Percentiles rank a stretch among this genome's conserved stretches.
phyloP scores from a whole-genome alignment of 2,113 vertebrate genomes.

The Syrrhaptes paradoxus region DNA sequence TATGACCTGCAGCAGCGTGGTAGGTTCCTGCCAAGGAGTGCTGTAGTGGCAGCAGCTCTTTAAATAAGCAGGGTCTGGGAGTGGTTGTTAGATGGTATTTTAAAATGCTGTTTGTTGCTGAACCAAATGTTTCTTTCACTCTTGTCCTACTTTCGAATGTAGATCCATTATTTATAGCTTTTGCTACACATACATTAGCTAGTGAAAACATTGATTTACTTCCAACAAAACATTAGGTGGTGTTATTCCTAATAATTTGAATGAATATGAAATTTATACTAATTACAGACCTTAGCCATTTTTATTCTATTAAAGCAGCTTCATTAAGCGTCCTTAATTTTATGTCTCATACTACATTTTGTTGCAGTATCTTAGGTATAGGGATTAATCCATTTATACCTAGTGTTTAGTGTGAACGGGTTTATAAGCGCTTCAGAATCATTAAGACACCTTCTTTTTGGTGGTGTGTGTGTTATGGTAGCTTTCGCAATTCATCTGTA shows the following conservation, averaged over 20 bases:
- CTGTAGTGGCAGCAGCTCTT: constrained; percentile 50
- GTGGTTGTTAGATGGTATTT: constrained; percentile 28
- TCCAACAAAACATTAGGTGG: constrained; percentile 31
- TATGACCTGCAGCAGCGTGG: constrained; percentile 86
- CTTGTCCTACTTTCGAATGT: constrained; percentile 33
- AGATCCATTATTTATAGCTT: constrained; percentile 67
- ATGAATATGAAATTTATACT: constrained; percentile 25
- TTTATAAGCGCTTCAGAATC: constrained; percentile 17
- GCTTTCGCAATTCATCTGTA: constrained; percentile 21
- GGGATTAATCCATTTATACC: not conserved
- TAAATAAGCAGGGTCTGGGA: constrained; percentile 31
- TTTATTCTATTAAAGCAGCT: constrained; percentile 22
- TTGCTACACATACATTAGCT: constrained; percentile 43
- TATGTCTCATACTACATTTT: not conserved
- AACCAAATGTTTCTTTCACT: constrained; percentile 30
- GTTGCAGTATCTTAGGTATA: not conserved
- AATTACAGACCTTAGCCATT: constrained; percentile 8
- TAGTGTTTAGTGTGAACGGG: not conserved
- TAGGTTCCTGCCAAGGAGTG: constrained; percentile 72
- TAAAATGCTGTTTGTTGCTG: constrained; percentile 50
- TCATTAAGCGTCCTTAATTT: constrained; percentile 16
- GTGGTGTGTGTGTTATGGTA: not conserved
- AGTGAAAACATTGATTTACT: constrained; percentile 46
- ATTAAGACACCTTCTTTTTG: not conserved
- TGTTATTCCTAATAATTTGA: constrained; percentile 54